Evolutionary conservation across 1,140 invertebrate species (phyloP), one percentile per base, ranked within the genome.

Genomic region (Trypoxylus dichotomus): DNA sequence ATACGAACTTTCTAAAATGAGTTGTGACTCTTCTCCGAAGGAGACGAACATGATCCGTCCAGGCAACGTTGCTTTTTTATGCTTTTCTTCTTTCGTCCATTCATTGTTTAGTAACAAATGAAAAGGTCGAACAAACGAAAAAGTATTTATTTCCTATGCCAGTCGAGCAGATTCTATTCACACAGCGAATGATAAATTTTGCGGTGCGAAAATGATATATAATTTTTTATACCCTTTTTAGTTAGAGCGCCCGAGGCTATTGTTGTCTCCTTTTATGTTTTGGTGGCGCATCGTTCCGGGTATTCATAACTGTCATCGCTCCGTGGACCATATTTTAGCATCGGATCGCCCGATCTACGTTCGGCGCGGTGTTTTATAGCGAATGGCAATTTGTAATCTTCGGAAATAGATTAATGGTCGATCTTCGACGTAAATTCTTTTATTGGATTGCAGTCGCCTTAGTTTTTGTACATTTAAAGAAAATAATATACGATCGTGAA

Each of bases 1-100:
- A 68, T 68, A 68, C 60, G 19, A 68, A 68, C 60, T 68, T 68
- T 68, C 60, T 68, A 68, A 68, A 68, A 68, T 68, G 60, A 68
- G 19, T 68, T 6, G 60, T 68, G 60, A 68, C 47, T 54, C 10
- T 5, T 37, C 32, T 37, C 32, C 32, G 10, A 37, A 37, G 32
- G 1, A 37, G 47, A 54, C 47, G 47, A 54, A 19, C n/a, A 19
- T 5, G 6, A 54, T 19, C 15, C 19, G 15, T 68, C 60, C 60
- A 3, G 1, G 11, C 10, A 24, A 24, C 24, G 27, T 27, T 68
- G 1, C 24, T 29, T 8, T 68, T n/a, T 68, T 15, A 24, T 2
- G 60, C 24, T 8, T 58, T 68, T 68, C 13, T n/a, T 15, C 13
- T 25, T 10, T 13, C 21, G 8, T 68, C 21, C 47, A 27, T 25